phyloP scores from a whole-genome alignment of 2,888 invertebrate species.

The Euzetes globulus region DNA sequence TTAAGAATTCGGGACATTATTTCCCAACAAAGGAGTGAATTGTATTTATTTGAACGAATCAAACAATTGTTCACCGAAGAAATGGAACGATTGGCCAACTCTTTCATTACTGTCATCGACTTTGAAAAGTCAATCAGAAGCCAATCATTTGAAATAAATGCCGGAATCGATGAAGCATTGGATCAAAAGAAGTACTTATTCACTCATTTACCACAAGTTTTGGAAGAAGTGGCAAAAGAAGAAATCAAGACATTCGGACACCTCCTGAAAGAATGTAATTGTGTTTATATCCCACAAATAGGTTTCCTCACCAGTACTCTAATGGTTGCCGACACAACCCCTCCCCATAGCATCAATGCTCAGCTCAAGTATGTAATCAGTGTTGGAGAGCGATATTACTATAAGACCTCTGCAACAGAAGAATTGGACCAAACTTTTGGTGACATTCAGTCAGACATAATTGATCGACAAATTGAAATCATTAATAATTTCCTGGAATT shows the following conservation, averaged over 20 bases:
- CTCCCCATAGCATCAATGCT: not conserved
- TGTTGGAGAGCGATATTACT: conserved; percentile 60
- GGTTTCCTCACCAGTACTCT: conserved; percentile 31
- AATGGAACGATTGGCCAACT: not conserved
- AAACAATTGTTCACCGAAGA: not conserved
- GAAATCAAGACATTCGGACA: not conserved
- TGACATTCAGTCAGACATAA: conserved; percentile 68
- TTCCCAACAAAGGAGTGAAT: not conserved
- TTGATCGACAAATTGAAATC: conserved; percentile 69
- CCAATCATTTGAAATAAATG: conserved; percentile 32
- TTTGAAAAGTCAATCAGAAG: conserved; percentile 12
- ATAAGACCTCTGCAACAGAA: conserved; percentile 58
- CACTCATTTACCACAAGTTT: conserved; percentile 14
- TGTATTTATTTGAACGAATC: conserved; percentile 19
- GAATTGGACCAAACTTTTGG: conserved; percentile 70
- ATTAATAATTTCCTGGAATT: conserved; percentile 60
- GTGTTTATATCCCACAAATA: conserved; percentile 55
- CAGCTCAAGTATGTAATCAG: conserved; percentile 53
- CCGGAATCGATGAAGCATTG: conserved; percentile 31
- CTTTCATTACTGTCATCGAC: conserved; percentile 19
- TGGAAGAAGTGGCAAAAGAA: not conserved
- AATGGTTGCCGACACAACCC: not conserved
- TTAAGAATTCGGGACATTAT: conserved; percentile 13
- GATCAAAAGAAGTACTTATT: conserved; percentile 25
- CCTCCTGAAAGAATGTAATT: conserved; percentile 36